phyloP scores from a whole-genome alignment of 2,888 invertebrate species.

The Phyto melanocephala region DNA sequence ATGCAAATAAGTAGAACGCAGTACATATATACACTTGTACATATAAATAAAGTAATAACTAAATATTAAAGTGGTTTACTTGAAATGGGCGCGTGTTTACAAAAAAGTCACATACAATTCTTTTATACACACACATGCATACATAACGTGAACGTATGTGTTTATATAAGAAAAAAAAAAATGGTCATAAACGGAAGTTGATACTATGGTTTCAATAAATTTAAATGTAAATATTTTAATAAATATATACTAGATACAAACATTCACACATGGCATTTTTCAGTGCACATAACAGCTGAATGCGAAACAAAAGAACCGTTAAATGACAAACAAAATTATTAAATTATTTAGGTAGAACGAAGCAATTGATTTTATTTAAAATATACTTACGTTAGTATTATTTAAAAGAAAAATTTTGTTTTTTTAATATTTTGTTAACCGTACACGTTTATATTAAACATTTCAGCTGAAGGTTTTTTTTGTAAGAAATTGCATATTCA shows the following conservation, averaged over 20 bases:
- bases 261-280: no score
- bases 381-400: no score
- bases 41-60: neutral
- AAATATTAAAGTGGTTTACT: slow-evolving; percentile 47
- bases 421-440: no score
- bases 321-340: neutral
- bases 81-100: slow-evolving; percentile 55
- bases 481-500: slow-evolving; percentile 61
- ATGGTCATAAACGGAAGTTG: slow-evolving; percentile 56
- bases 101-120: slow-evolving; percentile 11
- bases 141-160: neutral
- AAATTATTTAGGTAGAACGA: neutral
- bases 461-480: slow-evolving; percentile 16
- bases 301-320: slow-evolving; percentile 25
- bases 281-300: slow-evolving; percentile 34
- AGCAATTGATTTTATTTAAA: neutral
- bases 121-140: neutral
- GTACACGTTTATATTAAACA: no score
- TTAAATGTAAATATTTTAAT: neutral
- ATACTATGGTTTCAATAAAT: slow-evolving; percentile 47
- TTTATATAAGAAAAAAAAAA: no score
- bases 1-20: no score
- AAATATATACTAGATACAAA: no score
- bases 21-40: neutral
- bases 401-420: no score